Conservation (phyloP, 2,797 vertebrate genomes). For the Takifugu ocellatus region DNA sequence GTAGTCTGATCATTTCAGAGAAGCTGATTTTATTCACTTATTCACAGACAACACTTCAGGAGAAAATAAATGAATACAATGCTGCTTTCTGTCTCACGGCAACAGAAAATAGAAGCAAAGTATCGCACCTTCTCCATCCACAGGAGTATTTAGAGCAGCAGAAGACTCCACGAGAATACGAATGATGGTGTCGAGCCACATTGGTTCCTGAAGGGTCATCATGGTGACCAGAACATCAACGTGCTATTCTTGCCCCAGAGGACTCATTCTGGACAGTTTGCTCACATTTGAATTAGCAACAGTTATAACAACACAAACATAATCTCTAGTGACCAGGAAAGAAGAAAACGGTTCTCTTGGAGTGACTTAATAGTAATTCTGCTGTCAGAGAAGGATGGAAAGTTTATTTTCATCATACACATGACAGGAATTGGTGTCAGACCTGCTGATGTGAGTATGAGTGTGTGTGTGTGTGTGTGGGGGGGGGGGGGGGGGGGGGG, state of each 20-base stretch:
- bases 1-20: slow-evolving; percentile 19
- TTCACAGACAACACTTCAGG: slow-evolving; percentile 65
- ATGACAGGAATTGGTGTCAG: too few species aligned
- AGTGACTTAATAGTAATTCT: too few species aligned
- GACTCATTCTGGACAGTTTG: neutral
- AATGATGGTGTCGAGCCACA: slow-evolving; percentile 1
- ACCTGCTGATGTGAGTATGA: too few species aligned
- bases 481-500: too few species aligned
- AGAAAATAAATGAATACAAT: slow-evolving; percentile 27
- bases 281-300: too few species aligned
- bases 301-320: too few species aligned
- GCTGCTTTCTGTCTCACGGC: slow-evolving; percentile 30
- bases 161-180: neutral
- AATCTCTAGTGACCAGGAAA: too few species aligned
- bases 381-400: too few species aligned
- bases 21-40: slow-evolving; percentile 67
- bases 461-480: too few species aligned
- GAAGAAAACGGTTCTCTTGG: too few species aligned
- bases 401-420: too few species aligned
- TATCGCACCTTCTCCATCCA: neutral
- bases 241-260: neutral
- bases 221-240: neutral
- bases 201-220: neutral
- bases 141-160: slow-evolving; percentile 19
- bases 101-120: slow-evolving; percentile 4